Base-by-base conservation (phyloP, 2,888 invertebrate genomes). In the Cylloceria caligata region DNA sequence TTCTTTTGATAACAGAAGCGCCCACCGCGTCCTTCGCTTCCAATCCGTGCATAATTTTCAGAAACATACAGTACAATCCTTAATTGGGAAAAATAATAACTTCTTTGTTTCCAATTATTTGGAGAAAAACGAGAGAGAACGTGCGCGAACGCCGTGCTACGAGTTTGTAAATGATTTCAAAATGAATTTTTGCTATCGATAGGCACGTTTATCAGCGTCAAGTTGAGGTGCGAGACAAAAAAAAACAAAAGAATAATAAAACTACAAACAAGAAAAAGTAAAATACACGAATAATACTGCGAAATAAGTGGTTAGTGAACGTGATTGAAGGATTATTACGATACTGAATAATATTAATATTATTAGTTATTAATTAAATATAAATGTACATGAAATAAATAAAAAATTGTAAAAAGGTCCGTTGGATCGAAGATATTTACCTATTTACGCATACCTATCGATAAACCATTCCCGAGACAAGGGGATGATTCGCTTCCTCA, bases 171-270 rank as follows among this genome's bases (percentile, higher is more conserved):
- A 88, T 87, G 86, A 86, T 86, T 88, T 83, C 83, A 76, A 83
- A 85, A 78, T 71, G 83, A 86, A 86, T 84, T 87, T 88, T 88
- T 88, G 88, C 88, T 87, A 87, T 88, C 88, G 86, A 68, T 86
- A 84, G 84, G 84, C 85, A 88, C 81, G 83, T 86, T 87, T 85
- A 83, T 84, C 80, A 74, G 47, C 72, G 72, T 77, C 71, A 81
- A 84, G 76, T 73, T 82, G 55, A 60, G 55, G 73, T 42, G 79
- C 72, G 60, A 24, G 27, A 27, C 19, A 34, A 49, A 67, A 60
- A n/a, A n/a, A n/a, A n/a, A 16, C 19, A n/a, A 47, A 71, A 27
- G 45, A 74, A 68, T 60, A 55, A 47, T 60, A 68, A 67, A 57
- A 27, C 64, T 67, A 16, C 27, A 55, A 72, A 24, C 30, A 57